A percentile compares a stretch with the other conserved stretches of the same genome.
Conservation (phyloP, 2,113 vertebrate species). For the Jaculus jaculus region DNA sequence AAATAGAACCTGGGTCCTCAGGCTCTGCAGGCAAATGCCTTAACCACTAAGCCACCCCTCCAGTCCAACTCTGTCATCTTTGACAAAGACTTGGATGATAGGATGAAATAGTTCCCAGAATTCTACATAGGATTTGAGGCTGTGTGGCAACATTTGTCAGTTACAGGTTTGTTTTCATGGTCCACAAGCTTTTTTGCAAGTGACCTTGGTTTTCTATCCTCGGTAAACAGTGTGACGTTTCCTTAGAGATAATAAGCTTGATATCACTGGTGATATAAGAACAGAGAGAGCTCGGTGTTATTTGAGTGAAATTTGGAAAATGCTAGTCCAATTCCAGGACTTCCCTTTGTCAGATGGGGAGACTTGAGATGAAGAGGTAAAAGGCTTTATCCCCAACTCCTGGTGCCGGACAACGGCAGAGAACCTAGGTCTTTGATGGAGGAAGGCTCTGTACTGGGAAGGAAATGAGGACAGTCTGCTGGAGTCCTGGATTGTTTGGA, state of each 20-base stretch:
- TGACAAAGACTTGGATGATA: background rate
- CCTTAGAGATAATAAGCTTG: background rate
- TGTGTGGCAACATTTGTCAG: background rate
- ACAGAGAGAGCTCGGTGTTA: background rate
- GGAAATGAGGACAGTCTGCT: background rate
- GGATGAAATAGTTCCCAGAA: background rate
- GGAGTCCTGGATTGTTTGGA: background rate
- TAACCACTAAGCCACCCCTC: background rate
- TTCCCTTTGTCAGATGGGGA: background rate
- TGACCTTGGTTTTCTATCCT: background rate
- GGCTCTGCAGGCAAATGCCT: too few relatives aligned
- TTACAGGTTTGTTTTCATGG: constrained; percentile 21
- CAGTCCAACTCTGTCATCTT: background rate
- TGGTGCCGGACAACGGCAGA: too few relatives aligned
- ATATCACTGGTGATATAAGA: background rate
- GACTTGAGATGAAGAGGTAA: background rate
- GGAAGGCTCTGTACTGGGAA: too few relatives aligned
- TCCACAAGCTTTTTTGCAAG: background rate
- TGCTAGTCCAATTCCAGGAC: background rate
- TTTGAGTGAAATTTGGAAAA: background rate
- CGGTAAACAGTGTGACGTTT: background rate
- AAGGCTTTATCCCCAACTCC: background rate
- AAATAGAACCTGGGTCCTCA: too few relatives aligned
- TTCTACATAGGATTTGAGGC: background rate
- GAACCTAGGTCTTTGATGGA: too few relatives aligned